phyloP scores from a whole-genome alignment of 1,140 invertebrate species.

The Brachionus sp. region DNA sequence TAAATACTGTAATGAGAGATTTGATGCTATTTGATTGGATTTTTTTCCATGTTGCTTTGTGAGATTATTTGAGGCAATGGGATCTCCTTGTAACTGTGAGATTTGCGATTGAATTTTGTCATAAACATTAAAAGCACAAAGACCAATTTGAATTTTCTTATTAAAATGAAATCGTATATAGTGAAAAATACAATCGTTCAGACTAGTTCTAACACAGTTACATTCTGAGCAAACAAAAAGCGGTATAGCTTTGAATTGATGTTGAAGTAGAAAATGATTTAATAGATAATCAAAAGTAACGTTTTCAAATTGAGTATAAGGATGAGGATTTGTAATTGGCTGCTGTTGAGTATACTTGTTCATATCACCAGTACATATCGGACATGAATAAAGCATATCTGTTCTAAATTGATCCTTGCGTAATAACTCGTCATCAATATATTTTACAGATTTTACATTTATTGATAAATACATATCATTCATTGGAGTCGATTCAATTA shows the following conservation, averaged over 20 bases:
- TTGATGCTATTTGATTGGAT: not conserved
- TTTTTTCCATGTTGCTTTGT: not conserved
- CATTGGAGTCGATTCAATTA: slow-evolving; percentile 42
- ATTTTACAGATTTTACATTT: slow-evolving; percentile 20
- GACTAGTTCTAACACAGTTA: not conserved
- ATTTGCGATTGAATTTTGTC: slow-evolving; percentile 38
- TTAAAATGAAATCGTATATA: slow-evolving; percentile 38
- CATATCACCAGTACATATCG: slow-evolving; percentile 41
- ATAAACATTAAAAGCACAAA: slow-evolving; percentile 22
- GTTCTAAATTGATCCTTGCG: slow-evolving; percentile 16
- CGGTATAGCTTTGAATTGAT: slow-evolving; percentile 42
- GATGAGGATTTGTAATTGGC: not conserved
- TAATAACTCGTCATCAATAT: slow-evolving; percentile 33
- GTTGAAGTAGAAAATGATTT: slow-evolving; percentile 9
- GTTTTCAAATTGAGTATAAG: slow-evolving; percentile 20
- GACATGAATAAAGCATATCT: slow-evolving; percentile 40
- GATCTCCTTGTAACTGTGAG: not conserved
- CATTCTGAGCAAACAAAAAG: slow-evolving; percentile 41
- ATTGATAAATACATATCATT: slow-evolving; percentile 37
- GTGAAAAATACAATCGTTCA: slow-evolving; percentile 40
- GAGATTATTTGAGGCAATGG: not conserved
- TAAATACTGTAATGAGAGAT: not conserved
- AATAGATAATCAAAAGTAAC: slow-evolving; percentile 36
- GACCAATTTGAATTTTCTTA: slow-evolving; percentile 29
- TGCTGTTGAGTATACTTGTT: not conserved